These are phyloP conservation scores for Pediacus dermestoides DNA, from an alignment of 2,888 invertebrate species.

Conservation along the genomic window DNA sequence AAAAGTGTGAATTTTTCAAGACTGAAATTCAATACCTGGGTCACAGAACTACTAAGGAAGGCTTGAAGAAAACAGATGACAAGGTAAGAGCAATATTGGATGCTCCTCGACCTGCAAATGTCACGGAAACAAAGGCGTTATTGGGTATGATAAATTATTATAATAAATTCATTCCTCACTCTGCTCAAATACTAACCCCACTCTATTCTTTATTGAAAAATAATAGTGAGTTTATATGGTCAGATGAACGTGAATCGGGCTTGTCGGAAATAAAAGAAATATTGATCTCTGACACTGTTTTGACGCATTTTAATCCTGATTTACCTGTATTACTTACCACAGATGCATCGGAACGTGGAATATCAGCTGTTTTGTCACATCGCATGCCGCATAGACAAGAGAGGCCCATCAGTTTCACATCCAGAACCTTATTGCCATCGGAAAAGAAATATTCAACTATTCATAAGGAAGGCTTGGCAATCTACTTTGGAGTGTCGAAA, in stretches of 20 bases:
- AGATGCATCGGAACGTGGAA: slow-evolving; percentile 12
- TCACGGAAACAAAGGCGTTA: slow-evolving; percentile 18
- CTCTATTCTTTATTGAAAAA: slow-evolving; percentile 18
- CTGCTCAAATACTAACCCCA: slow-evolving; percentile 10
- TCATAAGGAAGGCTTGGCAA: slow-evolving; percentile 34
- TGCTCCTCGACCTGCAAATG: slow-evolving; percentile 14
- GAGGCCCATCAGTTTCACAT: slow-evolving; percentile 11
- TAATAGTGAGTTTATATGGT: slow-evolving; percentile 15
- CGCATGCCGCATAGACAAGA: slow-evolving; percentile 7
- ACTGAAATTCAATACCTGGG: slow-evolving; percentile 36
- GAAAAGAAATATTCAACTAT: slow-evolving; percentile 10
- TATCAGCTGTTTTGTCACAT: slow-evolving; percentile 13
- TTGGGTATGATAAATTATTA: slow-evolving; percentile 20
- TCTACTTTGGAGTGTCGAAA: slow-evolving; percentile 35
- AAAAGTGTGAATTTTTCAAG: slow-evolving; percentile 40
- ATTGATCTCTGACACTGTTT: slow-evolving; percentile 10
- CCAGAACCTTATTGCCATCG: slow-evolving; percentile 12
- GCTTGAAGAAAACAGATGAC: slow-evolving; percentile 15
- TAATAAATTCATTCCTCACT: slow-evolving; percentile 17
- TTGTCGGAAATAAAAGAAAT: slow-evolving; percentile 16
- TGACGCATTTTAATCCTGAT: slow-evolving; percentile 19
- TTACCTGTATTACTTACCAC: slow-evolving; percentile 14
- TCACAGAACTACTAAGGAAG: slow-evolving; percentile 18
- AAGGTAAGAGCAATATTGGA: slow-evolving; percentile 22
- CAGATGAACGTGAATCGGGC: slow-evolving; percentile 13